Base-by-base conservation (phyloP, 2,888 invertebrate species). In the Epistrophe grossulariae region DNA sequence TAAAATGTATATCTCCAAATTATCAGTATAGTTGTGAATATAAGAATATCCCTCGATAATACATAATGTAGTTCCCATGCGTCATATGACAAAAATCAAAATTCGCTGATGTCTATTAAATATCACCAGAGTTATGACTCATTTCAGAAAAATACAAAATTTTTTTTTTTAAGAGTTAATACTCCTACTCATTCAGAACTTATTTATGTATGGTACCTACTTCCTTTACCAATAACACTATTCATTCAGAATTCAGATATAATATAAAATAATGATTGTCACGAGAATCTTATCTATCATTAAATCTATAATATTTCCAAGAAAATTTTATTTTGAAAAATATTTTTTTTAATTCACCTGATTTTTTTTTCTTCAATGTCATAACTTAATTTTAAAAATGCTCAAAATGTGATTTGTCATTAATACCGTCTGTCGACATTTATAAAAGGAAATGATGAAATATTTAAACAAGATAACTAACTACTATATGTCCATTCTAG, bases 381-480 rank as follows among this genome's bases (percentile, higher is more conserved):
- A 52, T 55, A 13, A 0, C 2, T 59, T 35, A 24, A 17, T 8
- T 40, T 3, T 4, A n/a, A 24, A 60, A 40, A 19, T 19, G 6
- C 13, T 60, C 8, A 24, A 45, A 40, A 60, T 19, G 17, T 60
- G 38, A 17, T 38, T 9, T 60, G 19, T 40, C 60, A 60, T 19
- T 10, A 6, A n/a, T 19, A 2, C 24, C 50, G 50, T 13, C 24
- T 24, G 11, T 11, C 50, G 6, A 24, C 6, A 24, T 13, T 17
- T 24, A 19, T 52, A 2, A 62, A 62, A 45, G 64, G 64, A 45
- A 64, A 45, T 64, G 64, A 64, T 64, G 64, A 64, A 64, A 64
- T 64, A 64, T 45, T 64, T 43, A 28, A 64, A 45, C 62, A 24
- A 45, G 24, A 45, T 64, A 64, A 43, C 40, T 64, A 64, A 28